These are phyloP conservation scores for Agrochola lota DNA, from an alignment of 2,888 invertebrate genomes.

Conservation along the genomic window DNA sequence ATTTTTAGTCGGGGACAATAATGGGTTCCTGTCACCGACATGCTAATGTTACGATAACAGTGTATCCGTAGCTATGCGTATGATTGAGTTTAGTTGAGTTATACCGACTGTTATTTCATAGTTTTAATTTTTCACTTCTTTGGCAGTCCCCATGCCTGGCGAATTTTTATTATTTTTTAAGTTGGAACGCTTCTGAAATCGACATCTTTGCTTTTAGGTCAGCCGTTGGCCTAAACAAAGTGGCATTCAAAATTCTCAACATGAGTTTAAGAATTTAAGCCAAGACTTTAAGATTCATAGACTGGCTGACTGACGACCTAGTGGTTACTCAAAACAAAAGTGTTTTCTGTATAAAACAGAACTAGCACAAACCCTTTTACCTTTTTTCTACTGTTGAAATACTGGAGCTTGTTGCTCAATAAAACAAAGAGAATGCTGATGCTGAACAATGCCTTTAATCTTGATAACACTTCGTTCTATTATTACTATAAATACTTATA, in stretches of 20 bases:
- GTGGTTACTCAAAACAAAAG: not conserved
- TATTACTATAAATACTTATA: not conserved
- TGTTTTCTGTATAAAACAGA: conserved; percentile 1
- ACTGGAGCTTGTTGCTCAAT: too few relatives aligned
- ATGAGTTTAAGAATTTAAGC: conserved; percentile 30
- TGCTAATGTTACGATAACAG: too few relatives aligned
- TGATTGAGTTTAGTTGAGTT: not conserved
- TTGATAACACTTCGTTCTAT: not conserved
- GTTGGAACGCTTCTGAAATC: not conserved
- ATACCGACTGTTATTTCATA: not conserved
- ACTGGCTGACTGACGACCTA: not conserved
- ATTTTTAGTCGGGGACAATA: not conserved
- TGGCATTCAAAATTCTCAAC: conserved; percentile 18
- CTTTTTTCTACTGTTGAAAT: not conserved
- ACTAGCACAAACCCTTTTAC: not conserved
- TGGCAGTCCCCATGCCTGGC: too few relatives aligned
- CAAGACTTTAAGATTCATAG: conserved; percentile 24
- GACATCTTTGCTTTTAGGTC: conserved; percentile 12
- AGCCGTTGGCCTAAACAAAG: conserved; percentile 29
- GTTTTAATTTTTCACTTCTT: not conserved
- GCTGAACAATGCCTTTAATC: not conserved
- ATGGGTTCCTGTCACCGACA: not conserved
- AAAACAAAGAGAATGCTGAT: not conserved
- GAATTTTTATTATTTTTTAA: too few relatives aligned
- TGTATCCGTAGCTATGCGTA: not conserved